A percentile compares a stretch with the other conserved stretches of the same genome.
phyloP scores from a whole-genome alignment of 2,113 vertebrate species.

The Apodemus sylvaticus region DNA sequence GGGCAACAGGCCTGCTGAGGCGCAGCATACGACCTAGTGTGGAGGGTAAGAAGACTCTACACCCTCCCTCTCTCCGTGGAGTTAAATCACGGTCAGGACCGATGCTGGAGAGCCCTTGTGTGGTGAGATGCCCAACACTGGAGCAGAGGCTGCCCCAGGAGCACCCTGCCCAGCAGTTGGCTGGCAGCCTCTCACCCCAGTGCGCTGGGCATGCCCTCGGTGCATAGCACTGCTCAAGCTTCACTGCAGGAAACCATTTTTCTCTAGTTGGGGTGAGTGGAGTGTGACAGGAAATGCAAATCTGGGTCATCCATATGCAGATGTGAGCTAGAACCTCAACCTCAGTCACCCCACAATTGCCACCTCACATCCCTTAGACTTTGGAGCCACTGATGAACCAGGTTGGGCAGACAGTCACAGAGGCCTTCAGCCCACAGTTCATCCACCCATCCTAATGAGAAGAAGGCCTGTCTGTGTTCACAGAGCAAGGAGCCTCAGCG shows the following conservation, averaged over 20 bases:
- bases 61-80: background rate
- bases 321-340: conserved; percentile 90
- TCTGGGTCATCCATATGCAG: conserved; percentile 95
- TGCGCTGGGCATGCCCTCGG: background rate
- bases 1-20: background rate
- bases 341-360: conserved; percentile 80
- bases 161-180: background rate
- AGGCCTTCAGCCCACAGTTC: background rate
- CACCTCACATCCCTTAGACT: conserved; percentile 69
- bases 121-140: background rate
- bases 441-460: background rate
- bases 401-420: background rate
- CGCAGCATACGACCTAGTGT: background rate
- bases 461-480: rapidly evolving
- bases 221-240: background rate
- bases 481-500: background rate
- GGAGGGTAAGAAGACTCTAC: background rate
- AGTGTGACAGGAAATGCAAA: conserved; percentile 91
- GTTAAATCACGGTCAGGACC: background rate
- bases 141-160: background rate
- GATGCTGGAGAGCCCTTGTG: background rate
- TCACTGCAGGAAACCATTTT: conserved; percentile 76
- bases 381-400: conserved; percentile 73
- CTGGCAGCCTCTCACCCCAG: background rate
- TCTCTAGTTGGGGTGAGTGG: conserved; percentile 91